Evolutionary conservation across 1,140 invertebrate species (phyloP).

Genomic region (Scylla paramamosain): DNA sequence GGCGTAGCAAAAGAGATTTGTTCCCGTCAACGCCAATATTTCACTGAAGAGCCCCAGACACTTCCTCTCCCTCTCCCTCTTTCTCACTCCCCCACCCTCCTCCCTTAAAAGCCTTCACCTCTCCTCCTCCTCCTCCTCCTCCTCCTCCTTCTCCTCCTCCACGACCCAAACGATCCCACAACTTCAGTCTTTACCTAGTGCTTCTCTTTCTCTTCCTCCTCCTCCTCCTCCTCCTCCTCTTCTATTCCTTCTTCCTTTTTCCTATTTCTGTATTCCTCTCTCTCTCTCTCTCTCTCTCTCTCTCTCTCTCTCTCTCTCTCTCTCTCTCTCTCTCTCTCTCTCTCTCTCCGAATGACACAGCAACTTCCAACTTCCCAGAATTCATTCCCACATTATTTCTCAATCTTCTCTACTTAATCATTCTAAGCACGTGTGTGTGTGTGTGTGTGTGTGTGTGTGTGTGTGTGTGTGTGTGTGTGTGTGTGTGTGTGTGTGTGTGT

Average conservation of each 20-base stretch:
- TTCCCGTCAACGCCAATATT: slow-evolving; percentile 9
- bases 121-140: background rate
- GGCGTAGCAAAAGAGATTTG: slow-evolving; percentile 20
- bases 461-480: too few relatives aligned
- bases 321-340: too few relatives aligned
- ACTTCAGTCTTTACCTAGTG: background rate
- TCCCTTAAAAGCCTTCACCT: background rate
- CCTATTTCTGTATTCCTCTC: background rate
- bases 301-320: background rate
- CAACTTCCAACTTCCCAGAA: too few relatives aligned
- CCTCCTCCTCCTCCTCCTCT: background rate
- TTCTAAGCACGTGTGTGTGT: too few relatives aligned
- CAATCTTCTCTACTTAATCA: background rate
- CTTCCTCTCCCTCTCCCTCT: background rate
- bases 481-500: too few relatives aligned
- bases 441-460: too few relatives aligned
- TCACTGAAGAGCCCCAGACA: background rate
- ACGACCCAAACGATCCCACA: too few relatives aligned
- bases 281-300: background rate
- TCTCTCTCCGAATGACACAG: too few relatives aligned
- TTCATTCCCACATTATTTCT: background rate
- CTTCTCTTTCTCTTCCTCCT: background rate
- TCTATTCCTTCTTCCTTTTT: background rate
- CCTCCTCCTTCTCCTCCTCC: background rate
- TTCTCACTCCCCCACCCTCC: background rate